Evolutionary conservation across 2,113 vertebrate genomes (phyloP).

Genomic region (Triplophysa siluroides): DNA sequence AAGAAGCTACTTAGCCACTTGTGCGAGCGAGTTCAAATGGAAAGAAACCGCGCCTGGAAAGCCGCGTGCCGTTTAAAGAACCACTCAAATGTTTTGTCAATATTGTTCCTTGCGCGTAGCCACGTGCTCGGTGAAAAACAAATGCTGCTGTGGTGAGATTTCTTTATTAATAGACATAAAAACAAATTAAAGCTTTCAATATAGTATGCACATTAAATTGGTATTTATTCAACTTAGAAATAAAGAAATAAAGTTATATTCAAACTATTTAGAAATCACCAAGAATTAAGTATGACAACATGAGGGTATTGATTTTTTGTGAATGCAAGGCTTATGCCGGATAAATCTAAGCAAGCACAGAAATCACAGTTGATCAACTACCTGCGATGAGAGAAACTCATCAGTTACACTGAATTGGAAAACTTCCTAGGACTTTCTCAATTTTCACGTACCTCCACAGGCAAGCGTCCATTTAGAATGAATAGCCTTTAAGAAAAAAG

Average conservation of each 20-base stretch:
- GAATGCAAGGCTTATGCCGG: background rate
- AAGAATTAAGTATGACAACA: background rate
- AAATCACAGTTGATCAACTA: background rate
- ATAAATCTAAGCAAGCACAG: background rate
- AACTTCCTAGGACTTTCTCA: slow-evolving; percentile 40
- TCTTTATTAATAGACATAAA: slow-evolving; percentile 55
- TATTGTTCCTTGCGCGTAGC: slow-evolving; percentile 59
- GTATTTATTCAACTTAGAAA: background rate
- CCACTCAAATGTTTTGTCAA: slow-evolving; percentile 66
- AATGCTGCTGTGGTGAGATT: slow-evolving; percentile 7
- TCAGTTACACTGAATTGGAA: slow-evolving; percentile 10
- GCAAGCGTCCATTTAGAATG: slow-evolving; percentile 13
- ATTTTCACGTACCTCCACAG: slow-evolving; percentile 28
- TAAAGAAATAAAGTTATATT: background rate
- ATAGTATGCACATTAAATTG: background rate
- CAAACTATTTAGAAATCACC: background rate
- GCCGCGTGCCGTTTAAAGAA: slow-evolving; percentile 64
- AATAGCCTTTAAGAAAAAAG: slow-evolving; percentile 38
- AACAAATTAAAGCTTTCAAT: background rate
- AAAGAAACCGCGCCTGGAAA: slow-evolving; percentile 60
- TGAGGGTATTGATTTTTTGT: background rate
- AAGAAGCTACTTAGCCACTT: slow-evolving; percentile 58
- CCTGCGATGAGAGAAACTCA: slow-evolving; percentile 19
- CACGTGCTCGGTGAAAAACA: slow-evolving; percentile 47
- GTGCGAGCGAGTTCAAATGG: slow-evolving; percentile 27